Evolutionary conservation across 2,797 vertebrate species (phyloP).

Genomic region (Rallus crepitans): DNA sequence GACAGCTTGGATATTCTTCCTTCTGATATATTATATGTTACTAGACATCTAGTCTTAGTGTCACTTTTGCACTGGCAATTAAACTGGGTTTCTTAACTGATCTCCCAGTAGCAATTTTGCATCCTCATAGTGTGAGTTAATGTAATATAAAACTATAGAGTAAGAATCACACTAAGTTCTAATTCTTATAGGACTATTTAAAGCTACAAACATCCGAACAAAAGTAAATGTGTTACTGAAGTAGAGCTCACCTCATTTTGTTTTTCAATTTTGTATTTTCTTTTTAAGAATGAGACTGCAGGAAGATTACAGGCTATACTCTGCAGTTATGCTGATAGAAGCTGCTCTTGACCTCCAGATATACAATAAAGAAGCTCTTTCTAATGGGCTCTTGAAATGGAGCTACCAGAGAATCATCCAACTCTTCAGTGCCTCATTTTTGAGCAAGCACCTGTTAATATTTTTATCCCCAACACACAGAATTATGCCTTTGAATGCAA

Average conservation of each 20-base stretch:
- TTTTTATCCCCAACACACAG: not conserved
- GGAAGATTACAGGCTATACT: not conserved
- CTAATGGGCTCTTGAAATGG: not conserved
- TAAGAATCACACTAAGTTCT: not conserved
- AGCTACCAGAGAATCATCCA: not conserved
- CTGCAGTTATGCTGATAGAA: not conserved
- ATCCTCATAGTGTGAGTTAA: not conserved
- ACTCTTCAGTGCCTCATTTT: not conserved
- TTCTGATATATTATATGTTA: rapidly evolving
- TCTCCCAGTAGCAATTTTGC: not conserved
- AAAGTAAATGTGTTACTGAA: not conserved
- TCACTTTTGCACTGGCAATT: not conserved
- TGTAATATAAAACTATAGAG: not conserved
- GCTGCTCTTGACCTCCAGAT: not conserved
- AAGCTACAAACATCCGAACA: not conserved
- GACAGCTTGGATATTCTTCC: not conserved
- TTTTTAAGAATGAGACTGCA: not conserved
- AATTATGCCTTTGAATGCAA: not conserved
- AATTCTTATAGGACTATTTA: not conserved
- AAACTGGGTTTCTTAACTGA: not conserved
- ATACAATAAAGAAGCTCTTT: not conserved
- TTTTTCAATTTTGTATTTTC: not conserved
- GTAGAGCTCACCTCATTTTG: not conserved
- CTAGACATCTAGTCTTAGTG: not conserved
- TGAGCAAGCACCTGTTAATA: not conserved